A percentile compares a stretch with the other conserved stretches of the same genome.
Conservation (phyloP, 2,797 vertebrate genomes). For the Arrhamphus sclerolepis region DNA sequence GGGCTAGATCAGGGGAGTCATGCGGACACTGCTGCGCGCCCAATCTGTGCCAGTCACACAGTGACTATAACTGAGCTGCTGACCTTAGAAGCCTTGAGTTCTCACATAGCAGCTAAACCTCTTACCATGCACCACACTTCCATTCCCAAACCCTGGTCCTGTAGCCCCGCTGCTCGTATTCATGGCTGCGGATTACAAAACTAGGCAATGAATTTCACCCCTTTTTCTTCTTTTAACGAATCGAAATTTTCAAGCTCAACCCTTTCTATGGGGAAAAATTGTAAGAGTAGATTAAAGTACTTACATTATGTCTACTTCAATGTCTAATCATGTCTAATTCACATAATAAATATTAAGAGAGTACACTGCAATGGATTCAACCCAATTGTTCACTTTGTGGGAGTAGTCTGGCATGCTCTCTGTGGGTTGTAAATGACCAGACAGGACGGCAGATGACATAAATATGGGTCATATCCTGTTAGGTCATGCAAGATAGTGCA, state of each 20-base stretch:
- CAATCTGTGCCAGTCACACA: constrained; percentile 85
- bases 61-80: constrained; percentile 81
- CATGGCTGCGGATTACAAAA: constrained; percentile 60
- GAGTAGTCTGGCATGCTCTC: constrained; percentile 40
- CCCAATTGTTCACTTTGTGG: constrained; percentile 39
- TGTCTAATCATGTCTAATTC: constrained; percentile 5
- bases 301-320: too few species aligned
- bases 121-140: constrained; percentile 77
- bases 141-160: constrained; percentile 64
- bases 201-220: constrained; percentile 28
- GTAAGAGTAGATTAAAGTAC: too few species aligned
- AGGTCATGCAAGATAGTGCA: constrained; percentile 69
- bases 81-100: constrained; percentile 77
- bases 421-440: constrained; percentile 60
- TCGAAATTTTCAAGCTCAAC: too few species aligned
- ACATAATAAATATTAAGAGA: constrained; percentile 34
- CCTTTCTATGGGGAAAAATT: too few species aligned
- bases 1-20: constrained; percentile 81
- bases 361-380: constrained; percentile 14
- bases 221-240: not conserved
- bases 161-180: constrained; percentile 37
- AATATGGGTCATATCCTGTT: constrained; percentile 79
- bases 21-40: constrained; percentile 75
- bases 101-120: constrained; percentile 83
- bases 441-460: constrained; percentile 73